These are phyloP conservation scores for Habroteleia sp. DNA, from an alignment of 2,888 invertebrate genomes.

Conservation along the genomic window DNA sequence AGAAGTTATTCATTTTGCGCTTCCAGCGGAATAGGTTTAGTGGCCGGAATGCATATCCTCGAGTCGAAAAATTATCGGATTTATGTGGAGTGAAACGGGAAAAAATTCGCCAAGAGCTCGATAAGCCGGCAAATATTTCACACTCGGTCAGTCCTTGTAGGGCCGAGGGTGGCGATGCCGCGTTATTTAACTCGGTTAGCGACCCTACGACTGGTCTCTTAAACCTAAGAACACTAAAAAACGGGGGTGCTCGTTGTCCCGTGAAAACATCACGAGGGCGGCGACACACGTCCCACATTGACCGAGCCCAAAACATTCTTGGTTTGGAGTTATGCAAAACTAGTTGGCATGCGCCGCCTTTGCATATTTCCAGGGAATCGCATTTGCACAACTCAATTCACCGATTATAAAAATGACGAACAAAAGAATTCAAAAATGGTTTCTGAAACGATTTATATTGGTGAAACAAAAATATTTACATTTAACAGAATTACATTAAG, in stretches of 20 bases:
- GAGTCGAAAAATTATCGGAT: constrained; percentile 55
- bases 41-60: constrained; percentile 33
- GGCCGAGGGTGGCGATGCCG: constrained; percentile 78
- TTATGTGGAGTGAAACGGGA: constrained; percentile 67
- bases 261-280: constrained; percentile 79
- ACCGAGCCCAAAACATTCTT: constrained; percentile 62
- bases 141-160: constrained; percentile 79
- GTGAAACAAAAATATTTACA: too few relatives aligned
- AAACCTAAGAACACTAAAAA: constrained; percentile 66
- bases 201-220: constrained; percentile 59
- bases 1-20: constrained; percentile 8
- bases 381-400: too few relatives aligned
- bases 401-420: too few relatives aligned
- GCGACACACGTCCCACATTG: constrained; percentile 78
- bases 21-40: background rate
- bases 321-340: constrained; percentile 57
- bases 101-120: constrained; percentile 76
- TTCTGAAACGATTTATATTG: too few relatives aligned
- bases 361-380: constrained; percentile 31
- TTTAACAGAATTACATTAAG: too few relatives aligned
- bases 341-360: too few relatives aligned
- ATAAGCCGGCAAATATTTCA: constrained; percentile 81
- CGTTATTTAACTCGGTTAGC: constrained; percentile 80
- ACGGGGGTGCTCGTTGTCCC: constrained; percentile 78
- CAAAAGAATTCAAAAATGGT: too few relatives aligned